Conservation (phyloP, 2,888 invertebrate species). For the Acronicta leporina region DNA sequence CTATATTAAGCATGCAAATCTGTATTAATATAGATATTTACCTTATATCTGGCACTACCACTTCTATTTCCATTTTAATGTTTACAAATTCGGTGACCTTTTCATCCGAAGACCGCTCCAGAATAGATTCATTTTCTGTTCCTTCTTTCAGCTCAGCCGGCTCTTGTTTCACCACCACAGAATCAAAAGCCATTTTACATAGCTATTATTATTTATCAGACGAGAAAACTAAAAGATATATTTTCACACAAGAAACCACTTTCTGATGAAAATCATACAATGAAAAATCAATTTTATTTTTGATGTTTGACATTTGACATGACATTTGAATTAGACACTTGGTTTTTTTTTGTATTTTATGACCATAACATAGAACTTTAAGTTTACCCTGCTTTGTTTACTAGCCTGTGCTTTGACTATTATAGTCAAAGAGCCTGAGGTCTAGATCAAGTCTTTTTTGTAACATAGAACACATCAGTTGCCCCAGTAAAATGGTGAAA, state of each 20-base stretch:
- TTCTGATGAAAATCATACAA: background rate
- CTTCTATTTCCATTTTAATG: conserved; percentile 27
- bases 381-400: too few species aligned
- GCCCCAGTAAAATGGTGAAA: too few species aligned
- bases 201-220: background rate
- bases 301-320: too few species aligned
- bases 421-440: too few species aligned
- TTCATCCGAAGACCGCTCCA: background rate
- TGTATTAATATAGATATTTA: conserved; percentile 20
- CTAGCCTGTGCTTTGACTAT: too few species aligned
- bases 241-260: background rate
- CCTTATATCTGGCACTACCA: conserved; percentile 16
- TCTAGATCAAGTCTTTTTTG: too few species aligned
- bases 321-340: too few species aligned
- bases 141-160: conserved; percentile 16
- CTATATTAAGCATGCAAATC: too few species aligned
- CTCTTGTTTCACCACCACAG: conserved; percentile 41
- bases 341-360: too few species aligned
- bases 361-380: too few species aligned
- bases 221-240: background rate
- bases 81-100: conserved; percentile 19
- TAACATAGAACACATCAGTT: too few species aligned
- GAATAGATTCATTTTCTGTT: background rate
- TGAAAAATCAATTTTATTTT: too few species aligned
- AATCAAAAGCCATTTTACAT: conserved; percentile 30